Conservation (phyloP, 2,113 vertebrate species). For the Macrotis lagotis region DNA sequence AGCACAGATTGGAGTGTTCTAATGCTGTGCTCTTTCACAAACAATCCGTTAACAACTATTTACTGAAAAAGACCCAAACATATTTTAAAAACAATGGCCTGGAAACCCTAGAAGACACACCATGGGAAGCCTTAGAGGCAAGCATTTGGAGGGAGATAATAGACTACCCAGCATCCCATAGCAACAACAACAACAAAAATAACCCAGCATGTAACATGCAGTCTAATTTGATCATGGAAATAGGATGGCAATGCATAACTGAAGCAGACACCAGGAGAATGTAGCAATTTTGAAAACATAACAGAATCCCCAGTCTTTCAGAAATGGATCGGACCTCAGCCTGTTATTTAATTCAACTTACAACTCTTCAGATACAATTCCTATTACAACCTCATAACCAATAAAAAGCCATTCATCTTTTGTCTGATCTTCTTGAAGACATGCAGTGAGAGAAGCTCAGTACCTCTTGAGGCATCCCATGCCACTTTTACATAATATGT, state of each 20-base stretch:
- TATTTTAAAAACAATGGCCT: conserved; percentile 76
- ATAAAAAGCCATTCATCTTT: background rate
- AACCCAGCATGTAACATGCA: conserved; percentile 56
- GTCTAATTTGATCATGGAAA: conserved; percentile 64
- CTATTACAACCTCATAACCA: background rate
- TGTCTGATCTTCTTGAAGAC: background rate
- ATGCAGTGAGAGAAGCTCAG: background rate
- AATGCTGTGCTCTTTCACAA: conserved; percentile 52
- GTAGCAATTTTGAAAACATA: conserved; percentile 42
- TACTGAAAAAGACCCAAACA: conserved; percentile 64
- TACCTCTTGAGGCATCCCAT: background rate
- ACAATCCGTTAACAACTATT: conserved; percentile 60
- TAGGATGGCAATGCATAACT: conserved; percentile 46
- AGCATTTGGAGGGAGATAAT: conserved; percentile 64
- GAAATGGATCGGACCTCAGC: background rate
- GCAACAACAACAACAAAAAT: conserved; percentile 50
- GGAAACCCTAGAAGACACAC: conserved; percentile 61
- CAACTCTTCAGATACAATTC: background rate
- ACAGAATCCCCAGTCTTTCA: background rate
- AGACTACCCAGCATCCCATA: conserved; percentile 42
- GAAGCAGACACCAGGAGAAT: conserved; percentile 42
- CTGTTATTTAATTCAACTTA: background rate
- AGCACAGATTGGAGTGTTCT: conserved; percentile 43
- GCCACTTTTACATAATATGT: background rate
- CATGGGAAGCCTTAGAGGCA: conserved; percentile 55